Conservation (phyloP, 1,140 invertebrate genomes). For the Helicoverpa zea region DNA sequence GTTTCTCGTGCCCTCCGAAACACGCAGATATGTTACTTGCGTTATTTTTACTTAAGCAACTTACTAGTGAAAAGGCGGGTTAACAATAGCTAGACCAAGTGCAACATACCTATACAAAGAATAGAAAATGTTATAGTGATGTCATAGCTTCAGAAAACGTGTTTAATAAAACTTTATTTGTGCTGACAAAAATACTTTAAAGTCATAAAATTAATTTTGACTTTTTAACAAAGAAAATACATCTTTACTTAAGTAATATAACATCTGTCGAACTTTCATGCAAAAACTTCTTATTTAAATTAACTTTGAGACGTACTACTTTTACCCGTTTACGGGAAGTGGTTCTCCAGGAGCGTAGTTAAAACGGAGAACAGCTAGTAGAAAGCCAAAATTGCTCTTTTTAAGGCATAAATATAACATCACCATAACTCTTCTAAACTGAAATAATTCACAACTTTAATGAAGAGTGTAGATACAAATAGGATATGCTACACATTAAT, state of each 20-base stretch:
- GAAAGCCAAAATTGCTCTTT: background rate
- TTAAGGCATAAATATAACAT: background rate
- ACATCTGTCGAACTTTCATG: no score
- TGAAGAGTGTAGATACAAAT: background rate
- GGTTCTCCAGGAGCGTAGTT: background rate
- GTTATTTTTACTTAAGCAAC: no score
- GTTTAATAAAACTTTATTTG: no score
- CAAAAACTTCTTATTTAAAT: no score
- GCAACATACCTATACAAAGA: background rate
- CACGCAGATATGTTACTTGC: no score
- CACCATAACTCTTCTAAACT: slow-evolving; percentile 8
- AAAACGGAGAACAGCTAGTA: background rate
- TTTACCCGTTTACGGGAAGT: no score
- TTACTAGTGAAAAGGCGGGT: background rate
- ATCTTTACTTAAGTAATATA: no score
- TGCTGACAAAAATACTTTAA: no score
- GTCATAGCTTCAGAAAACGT: background rate
- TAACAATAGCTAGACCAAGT: background rate
- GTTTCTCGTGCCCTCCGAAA: no score
- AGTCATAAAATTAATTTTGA: no score
- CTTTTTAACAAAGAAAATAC: no score
- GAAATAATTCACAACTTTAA: slow-evolving; percentile 8
- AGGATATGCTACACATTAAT: slow-evolving; percentile 33
- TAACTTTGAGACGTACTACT: no score
- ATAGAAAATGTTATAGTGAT: slow-evolving; percentile 13